Evolutionary conservation across 2,797 vertebrate genomes (phyloP), one percentile per base, ranked within the genome.

Genomic region (Steatocranus sp.): DNA sequence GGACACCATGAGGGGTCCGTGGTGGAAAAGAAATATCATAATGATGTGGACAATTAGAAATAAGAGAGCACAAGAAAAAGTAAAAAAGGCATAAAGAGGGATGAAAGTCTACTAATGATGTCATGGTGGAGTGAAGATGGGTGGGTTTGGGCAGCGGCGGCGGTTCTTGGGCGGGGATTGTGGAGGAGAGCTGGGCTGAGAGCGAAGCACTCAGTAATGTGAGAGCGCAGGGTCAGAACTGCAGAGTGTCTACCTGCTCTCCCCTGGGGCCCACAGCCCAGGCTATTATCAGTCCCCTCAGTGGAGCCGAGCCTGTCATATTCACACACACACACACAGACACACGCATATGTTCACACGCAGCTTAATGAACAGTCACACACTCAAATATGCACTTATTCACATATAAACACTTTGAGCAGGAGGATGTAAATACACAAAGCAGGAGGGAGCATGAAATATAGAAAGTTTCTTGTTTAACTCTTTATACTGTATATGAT

Each of bases 221-320:
- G 97, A 98, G 98, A 98, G 96, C 94, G 89, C 89, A 96, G 97
- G 97, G 97, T 97, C 97, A 98, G 96, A 96, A 96, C 97, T 98
- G 96, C 96, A 96, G 95, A 97, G 96, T 96, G 96, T 98, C 97
- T 98, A 98, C 97, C 97, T 98, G 97, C 97, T 97, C 96, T 93
- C 94, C 97, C 97, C 94, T 89, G 97, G 95, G 97, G 96, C 95
- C 96, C 94, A 94, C 88, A 95, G 96, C 87, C 86, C 91, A 78
- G 96, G 97, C 97, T 98, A 97, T 98, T 97, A 97, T 98, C 97
- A 97, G 96, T 97, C 96, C 97, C 96, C 95, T 95, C 96, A 96
- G 95, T 97, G 96, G 96, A 97, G 96, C 97, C 96, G 94, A 95
- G 95, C 93, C 95, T 94, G 95, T 97, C 97, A 98, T 97, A 97